Base-by-base conservation (phyloP, 2,888 invertebrate species). In the Drosophila vallismaia region DNA sequence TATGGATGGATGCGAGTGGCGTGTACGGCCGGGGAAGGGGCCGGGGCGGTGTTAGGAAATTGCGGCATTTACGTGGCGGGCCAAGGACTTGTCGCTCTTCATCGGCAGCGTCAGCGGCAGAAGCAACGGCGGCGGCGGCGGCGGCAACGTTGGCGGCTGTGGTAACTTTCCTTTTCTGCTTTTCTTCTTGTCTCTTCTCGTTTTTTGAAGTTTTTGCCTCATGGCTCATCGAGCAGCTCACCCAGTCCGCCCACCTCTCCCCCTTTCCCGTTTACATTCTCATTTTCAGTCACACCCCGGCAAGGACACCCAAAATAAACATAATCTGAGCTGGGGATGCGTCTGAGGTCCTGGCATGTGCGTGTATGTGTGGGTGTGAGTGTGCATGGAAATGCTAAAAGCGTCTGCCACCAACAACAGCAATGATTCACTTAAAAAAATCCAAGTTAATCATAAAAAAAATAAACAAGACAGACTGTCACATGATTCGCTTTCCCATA, bases 151-250 rank as follows among this genome's bases (percentile, higher is more conserved):
- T 19, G 44, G 29, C 44, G 10, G 24, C 52, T 24, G 46, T 44
- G 40, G 19, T 44, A 29, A 36, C 40, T 48, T 70, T 53, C 31
- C 26, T 38, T 52, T 54, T 51, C 46, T 40, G 38, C 46, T 62
- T 40, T 42, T 48, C 56, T 59, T 66, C 12, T 45, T 51, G 46
- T 51, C 64, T 58, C 60, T 62, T 62, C 48, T 48, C 38, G 60
- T 76, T 68, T 62, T 80, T 81, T 76, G 62, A 79, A 81, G 76
- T 75, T 77, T 71, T 78, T 55, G 67, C 28, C 82, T 75, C 71
- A 81, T 82, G 85, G 82, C 79, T 81, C 82, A 86, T 82, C 82
- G 86, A 82, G 75, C 82, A 86, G 67, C 78, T 75, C 71, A 73
- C 69, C 76, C 19, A 19, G 19, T 19, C 74, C 52, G 31, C 44